These are phyloP conservation scores for Drosophila gunungcola DNA, from an alignment of 1,140 invertebrate genomes.

Conservation along the genomic window DNA sequence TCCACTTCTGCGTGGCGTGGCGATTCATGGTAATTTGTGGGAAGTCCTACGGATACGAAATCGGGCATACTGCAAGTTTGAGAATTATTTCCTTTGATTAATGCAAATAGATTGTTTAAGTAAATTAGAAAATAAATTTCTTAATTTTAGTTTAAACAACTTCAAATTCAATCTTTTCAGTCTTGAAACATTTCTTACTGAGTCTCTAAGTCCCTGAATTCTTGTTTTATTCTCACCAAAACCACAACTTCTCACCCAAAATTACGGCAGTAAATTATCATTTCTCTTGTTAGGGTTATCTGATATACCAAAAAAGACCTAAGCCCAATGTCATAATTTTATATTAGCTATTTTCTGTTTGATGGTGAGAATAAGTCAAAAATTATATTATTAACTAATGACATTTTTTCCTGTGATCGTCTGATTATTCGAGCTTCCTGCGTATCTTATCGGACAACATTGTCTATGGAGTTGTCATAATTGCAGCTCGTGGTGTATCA, in stretches of 20 bases:
- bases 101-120: too few species aligned
- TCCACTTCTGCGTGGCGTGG: constrained; percentile 26
- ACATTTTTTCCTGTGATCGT: constrained; percentile 18
- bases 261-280: too few species aligned
- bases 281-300: neutral
- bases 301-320: neutral
- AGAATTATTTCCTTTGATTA: neutral
- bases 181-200: too few species aligned
- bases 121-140: too few species aligned
- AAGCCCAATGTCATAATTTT: neutral
- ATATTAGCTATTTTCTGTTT: neutral
- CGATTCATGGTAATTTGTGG: constrained; percentile 13
- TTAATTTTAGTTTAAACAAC: too few species aligned
- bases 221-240: too few species aligned
- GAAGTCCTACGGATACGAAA: constrained; percentile 5
- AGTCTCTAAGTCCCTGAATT: too few species aligned
- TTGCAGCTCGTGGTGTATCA: constrained; percentile 51
- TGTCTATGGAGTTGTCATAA: constrained; percentile 47
- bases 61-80: neutral
- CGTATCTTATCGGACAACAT: constrained; percentile 24
- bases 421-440: constrained; percentile 30
- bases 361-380: constrained; percentile 1
- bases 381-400: constrained; percentile 21
- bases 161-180: too few species aligned
- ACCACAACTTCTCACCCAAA: too few species aligned